Evolutionary conservation across 2,888 invertebrate genomes (phyloP), one percentile per base, ranked within the genome.

Genomic region (Pterostichus madidus): DNA sequence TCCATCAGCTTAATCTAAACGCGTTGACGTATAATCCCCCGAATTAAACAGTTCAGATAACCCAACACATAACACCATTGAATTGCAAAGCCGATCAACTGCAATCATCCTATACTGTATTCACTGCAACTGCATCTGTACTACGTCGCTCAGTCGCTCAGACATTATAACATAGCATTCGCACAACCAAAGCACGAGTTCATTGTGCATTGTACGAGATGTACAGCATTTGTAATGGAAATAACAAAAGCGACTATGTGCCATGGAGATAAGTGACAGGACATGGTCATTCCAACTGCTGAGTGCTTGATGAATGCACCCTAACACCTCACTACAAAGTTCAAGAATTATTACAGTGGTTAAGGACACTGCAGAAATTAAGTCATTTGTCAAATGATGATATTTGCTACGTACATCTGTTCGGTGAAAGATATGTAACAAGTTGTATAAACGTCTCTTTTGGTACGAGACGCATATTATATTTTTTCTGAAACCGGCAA

Each of bases 41-140:
- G 68, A 71, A 71, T 71, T 71, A 71, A 71, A 71, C 68, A 71
- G 68, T 71, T 71, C 68, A 71, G 64, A 64, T 64, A 32, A 64
- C 64, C 64, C 35, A 7, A 10, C 68, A 44, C 68, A 71, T 15
- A 39, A 39, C 68, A 44, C 17, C 44, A 71, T 71, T 71, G 68
- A 71, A n/a, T 64, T 71, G 68, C 39, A 71, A 71, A 71, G 68
- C 68, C 68, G 68, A 71, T 71, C 68, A 44, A 44, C 46, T 71
- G 68, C 17, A 39, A 71, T 71, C 68, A 71, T 71, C 44, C 68
- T 71, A 17, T 17, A 17, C 15, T 49, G n/a, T 13, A 32, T 32
- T 64, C 35, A 32, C 32, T 56, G 64, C 15, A 44, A 2, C 17
- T 56, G 64, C 10, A 44, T 1, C 17, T 44, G 44, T 10, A 44